Evolutionary conservation across 2,113 vertebrate genomes (phyloP), one percentile per base, ranked within the genome.

Genomic region (Albula glossodonta): DNA sequence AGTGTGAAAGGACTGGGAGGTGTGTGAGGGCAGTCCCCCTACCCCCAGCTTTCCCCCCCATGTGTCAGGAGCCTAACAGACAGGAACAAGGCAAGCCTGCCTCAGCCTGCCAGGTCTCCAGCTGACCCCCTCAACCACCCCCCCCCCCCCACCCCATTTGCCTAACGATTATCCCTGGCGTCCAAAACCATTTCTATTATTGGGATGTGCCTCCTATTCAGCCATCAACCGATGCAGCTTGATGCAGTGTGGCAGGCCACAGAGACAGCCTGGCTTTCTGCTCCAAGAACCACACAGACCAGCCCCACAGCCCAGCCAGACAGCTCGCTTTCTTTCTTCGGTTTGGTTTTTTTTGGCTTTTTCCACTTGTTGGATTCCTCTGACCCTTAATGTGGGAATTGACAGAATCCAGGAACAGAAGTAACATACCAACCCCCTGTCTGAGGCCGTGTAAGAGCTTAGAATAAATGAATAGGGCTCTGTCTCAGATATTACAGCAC

Each of bases 101-200:
- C 82, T 22, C 63, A 6, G 52, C 81, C 85, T 41, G 31, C 31
- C 31, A 41, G 31, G 31, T 41, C 31, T 41, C 31, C 31, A 41
- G 31, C 31, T 41, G 31, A 41, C 31, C 31, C 31, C 31, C 31
- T 41, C 31, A 41, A 41, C 31, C 31, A 41, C 31, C 31, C 78
- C 77, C 60, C 31, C 51, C 78, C 74, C 80, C 78, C 83, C 89
- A 84, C 78, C 89, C 48, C 85, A 85, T 88, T 60, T 0, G 17
- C 3, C 15, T 15, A 89, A 87, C 86, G 88, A 87, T 87, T 82
- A 82, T 78, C 60, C 86, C 84, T 52, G n/a, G 56, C 86, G 78
- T 78, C 87, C 84, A 10, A 88, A 91, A n/a, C 91, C 70, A 25
- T 56, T 91, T 31, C 92, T 93, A 90, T 94, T 95, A 94, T 92